Evolutionary conservation across 2,113 vertebrate genomes (phyloP).

Genomic region (Sylvietta virens): DNA sequence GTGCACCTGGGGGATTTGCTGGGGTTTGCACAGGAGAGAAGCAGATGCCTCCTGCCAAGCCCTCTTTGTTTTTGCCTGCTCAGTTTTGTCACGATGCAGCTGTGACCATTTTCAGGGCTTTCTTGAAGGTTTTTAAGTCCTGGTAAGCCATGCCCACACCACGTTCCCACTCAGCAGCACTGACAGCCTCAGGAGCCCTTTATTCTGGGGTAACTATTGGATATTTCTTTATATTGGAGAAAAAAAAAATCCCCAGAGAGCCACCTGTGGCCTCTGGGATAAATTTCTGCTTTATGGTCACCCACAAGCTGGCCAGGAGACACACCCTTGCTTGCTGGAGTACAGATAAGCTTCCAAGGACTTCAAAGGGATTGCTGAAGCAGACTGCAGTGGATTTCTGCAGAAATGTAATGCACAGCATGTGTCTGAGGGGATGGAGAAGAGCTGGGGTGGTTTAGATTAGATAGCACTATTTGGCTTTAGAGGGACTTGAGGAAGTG

Average conservation of each 20-base stretch:
- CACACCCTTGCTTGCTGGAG: constrained; percentile 41
- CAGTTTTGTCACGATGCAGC: not conserved
- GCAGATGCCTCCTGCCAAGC: not conserved
- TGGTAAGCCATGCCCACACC: too few species aligned
- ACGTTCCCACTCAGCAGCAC: not conserved
- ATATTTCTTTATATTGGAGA: not conserved
- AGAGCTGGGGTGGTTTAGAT: constrained; percentile 56
- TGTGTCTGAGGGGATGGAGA: constrained; percentile 25
- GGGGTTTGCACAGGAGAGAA: not conserved
- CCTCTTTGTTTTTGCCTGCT: not conserved
- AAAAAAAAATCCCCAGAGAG: not conserved
- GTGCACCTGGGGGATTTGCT: not conserved
- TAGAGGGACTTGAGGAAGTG: constrained; percentile 4
- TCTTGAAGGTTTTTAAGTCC: not conserved
- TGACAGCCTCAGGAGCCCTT: not conserved
- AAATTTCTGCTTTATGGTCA: constrained; percentile 5
- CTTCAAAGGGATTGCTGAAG: constrained; percentile 61
- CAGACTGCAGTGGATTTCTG: constrained; percentile 26
- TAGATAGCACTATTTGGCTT: constrained; percentile 56
- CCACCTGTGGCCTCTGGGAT: constrained; percentile 25
- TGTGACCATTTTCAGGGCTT: not conserved
- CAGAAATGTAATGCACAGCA: constrained; percentile 15
- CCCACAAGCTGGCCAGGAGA: not conserved
- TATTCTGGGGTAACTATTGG: not conserved
- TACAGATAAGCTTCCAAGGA: constrained; percentile 44